These are phyloP conservation scores for Bradypus variegatus DNA, from an alignment of 2,797 vertebrate genomes.

Conservation along the genomic window DNA sequence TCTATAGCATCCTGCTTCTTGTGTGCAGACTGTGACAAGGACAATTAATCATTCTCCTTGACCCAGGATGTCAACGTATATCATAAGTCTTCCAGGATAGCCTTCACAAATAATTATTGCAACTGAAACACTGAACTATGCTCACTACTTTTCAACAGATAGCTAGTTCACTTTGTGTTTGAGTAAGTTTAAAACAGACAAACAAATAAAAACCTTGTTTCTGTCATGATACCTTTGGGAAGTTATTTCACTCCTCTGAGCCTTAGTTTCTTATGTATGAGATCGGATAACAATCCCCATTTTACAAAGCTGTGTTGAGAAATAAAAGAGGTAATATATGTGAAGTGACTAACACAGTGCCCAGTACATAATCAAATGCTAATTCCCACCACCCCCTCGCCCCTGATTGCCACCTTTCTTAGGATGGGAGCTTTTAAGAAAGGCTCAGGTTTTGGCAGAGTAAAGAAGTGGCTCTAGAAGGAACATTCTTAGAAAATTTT, in stretches of 20 bases:
- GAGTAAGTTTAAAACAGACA: neutral
- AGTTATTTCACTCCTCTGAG: neutral
- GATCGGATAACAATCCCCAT: neutral
- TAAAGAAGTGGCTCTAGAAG: neutral
- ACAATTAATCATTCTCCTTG: conserved; percentile 42
- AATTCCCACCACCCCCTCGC: neutral
- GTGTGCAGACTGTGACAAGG: conserved; percentile 26
- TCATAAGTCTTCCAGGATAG: conserved; percentile 20
- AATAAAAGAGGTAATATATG: neutral
- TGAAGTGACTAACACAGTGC: neutral
- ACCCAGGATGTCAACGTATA: neutral
- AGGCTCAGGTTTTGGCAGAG: neutral
- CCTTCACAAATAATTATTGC: conserved; percentile 38
- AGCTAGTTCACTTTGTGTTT: rapidly evolving
- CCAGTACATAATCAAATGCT: neutral
- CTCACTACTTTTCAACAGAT: neutral
- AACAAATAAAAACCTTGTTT: too few relatives aligned
- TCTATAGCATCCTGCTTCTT: conserved; percentile 16
- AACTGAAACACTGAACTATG: neutral
- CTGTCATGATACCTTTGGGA: neutral
- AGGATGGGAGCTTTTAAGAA: neutral
- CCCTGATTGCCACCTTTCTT: neutral
- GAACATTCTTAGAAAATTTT: neutral
- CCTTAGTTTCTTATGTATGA: neutral
- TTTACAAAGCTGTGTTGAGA: neutral